Evolutionary conservation across 2,797 vertebrate species (phyloP), one percentile per base, ranked within the genome.

Genomic region (Cynopterus sphinx): DNA sequence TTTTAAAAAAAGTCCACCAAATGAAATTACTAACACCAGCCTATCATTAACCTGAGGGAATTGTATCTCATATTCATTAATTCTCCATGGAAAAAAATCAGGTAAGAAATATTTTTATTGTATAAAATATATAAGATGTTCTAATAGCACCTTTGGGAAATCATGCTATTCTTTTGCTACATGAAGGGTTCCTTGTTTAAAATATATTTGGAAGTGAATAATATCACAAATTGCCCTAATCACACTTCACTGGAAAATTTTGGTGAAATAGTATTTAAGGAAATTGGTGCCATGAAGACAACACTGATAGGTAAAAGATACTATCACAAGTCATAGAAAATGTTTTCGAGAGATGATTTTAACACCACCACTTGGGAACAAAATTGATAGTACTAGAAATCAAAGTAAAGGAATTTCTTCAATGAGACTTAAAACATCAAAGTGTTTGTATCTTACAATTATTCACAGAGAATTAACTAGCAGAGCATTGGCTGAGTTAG

Each of bases 31-130:
- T 97, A 59, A 9, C 2, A 61, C 26, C 84, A 12, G 59, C 70
- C 51, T 93, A 13, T 93, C 94, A 93, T 94, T 97, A 36, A 92
- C 87, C 92, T 75, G 68, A 97, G 93, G 70, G 96, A 79, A 95
- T 96, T 92, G 0, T 95, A 84, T 97, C 74, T 97, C 75, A 15
- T 85, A 70, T 92, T 97, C 26, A 70, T 88, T 97, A 95, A 94
- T 96, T 96, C 79, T 87, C 13, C 39, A 16, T 24, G 79, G 91
- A 96, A 95, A 17, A 65, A 65, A 59, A 92, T 95, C 93, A 70
- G 96, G 92, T 97, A 97, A 84, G 82, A 97, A 91, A 82, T 82
- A 33, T 83, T 95, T 97, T 96, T 87, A 36, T 73, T 89, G 31
- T 78, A 70, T 94, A 31, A 81, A 70, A 83, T 79, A 79, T 21